Evolutionary conservation across 2,113 vertebrate genomes (phyloP).

Genomic region (Chionodraco myersi): DNA sequence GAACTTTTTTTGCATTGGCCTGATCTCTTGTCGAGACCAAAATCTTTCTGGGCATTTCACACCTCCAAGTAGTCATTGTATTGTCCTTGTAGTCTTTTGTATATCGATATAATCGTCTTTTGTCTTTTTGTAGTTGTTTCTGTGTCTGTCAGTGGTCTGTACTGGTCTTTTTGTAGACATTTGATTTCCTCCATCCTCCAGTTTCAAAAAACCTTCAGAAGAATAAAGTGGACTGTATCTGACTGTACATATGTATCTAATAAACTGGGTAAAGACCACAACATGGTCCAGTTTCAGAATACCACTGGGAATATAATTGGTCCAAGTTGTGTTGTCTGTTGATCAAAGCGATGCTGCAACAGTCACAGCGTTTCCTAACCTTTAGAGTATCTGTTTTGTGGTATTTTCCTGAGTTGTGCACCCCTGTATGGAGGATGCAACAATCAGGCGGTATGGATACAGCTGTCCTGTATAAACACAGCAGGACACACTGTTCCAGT

Average conservation of each 20-base stretch:
- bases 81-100: not conserved
- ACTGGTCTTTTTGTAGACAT: not conserved
- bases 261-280: not conserved
- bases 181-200: not conserved
- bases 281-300: not conserved
- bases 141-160: not conserved
- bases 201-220: not conserved
- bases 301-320: not conserved
- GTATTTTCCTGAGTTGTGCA: not conserved
- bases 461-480: constrained; percentile 39
- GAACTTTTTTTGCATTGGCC: not conserved
- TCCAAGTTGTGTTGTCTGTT: not conserved
- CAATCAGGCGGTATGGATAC: constrained; percentile 8
- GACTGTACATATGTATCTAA: not conserved
- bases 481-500: constrained; percentile 37
- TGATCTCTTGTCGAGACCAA: too few relatives aligned
- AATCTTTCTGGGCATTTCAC: not conserved
- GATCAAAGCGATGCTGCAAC: not conserved
- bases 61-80: not conserved
- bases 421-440: not conserved
- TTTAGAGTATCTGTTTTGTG: not conserved
- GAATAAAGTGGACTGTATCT: not conserved
- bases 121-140: not conserved
- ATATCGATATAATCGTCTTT: not conserved
- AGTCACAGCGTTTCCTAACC: not conserved